Evolutionary conservation across 2,113 vertebrate species (phyloP), one percentile per base, ranked within the genome.

Genomic region (Calyptomena viridis): DNA sequence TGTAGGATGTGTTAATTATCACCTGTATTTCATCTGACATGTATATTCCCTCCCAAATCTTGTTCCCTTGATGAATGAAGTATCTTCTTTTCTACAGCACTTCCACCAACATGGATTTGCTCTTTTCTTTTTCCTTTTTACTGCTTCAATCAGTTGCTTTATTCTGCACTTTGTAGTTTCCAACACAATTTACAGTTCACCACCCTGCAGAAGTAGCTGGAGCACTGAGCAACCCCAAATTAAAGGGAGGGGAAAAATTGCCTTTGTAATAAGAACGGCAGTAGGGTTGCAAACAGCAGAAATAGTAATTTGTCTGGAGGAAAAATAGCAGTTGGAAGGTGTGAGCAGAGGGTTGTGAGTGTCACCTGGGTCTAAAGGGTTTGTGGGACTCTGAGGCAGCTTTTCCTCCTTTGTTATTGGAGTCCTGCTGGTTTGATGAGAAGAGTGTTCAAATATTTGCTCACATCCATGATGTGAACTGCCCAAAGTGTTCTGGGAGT

Each of bases 181-280:
- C 52, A 94, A 35, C 63, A 52, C 90, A 84, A 90, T 93, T 96
- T 96, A 90, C 90, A 92, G 76, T 88, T 86, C 2, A 7, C 85
- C 40, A 4, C 63, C 0, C 75, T 2, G 64, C 76, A 52, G 64
- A 67, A 88, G 87, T 42, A 74, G 92, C 85, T 86, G 71, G 90
- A 91, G 74, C 64, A 31, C 73, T 7, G 52, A 92, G 68, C 85
- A 90, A 84, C 90, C 75, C 75, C 85, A 75, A 88, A 94, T 94
- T 93, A 95, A 96, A 92, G 87, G 78, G 67, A 97, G 77, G 93
- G 72, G 78, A 66, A 72, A 77, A 95, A 93, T 77, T 84, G 84
- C 82, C 79, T 91, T 83, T 71, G 72, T 55, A 88, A 85, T 77
- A 77, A 91, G 87, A 76, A 53, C 13, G 25, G 82, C 89, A 31